Evolutionary conservation across 2,888 invertebrate genomes (phyloP).

Genomic region (Lepidochrysops patricia): DNA sequence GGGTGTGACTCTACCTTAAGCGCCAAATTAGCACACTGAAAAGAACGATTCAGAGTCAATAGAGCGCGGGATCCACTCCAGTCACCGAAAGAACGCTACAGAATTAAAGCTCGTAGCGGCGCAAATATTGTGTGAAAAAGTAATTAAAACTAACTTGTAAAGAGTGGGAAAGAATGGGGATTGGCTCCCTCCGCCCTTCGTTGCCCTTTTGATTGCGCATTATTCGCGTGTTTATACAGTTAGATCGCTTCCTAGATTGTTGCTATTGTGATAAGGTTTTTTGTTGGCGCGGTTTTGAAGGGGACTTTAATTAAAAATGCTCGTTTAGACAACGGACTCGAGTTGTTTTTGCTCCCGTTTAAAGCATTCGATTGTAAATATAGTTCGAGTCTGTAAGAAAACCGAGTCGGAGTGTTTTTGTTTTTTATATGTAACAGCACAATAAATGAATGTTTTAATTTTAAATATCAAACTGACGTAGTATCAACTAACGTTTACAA

Average conservation of each 20-base stretch:
- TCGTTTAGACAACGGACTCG: constrained; percentile 45
- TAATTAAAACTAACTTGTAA: constrained; percentile 58
- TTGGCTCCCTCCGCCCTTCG: constrained; percentile 40
- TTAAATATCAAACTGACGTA: not conserved
- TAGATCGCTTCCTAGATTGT: constrained; percentile 72
- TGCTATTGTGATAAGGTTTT: constrained; percentile 68
- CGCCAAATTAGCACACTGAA: not conserved
- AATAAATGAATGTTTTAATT: not conserved
- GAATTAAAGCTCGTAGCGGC: not conserved
- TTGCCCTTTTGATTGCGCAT: constrained; percentile 73
- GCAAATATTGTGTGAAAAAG: constrained; percentile 32
- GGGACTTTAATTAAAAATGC: constrained; percentile 69
- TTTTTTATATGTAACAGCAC: not conserved
- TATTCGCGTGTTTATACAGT: constrained; percentile 72
- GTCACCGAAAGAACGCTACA: not conserved
- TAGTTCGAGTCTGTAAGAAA: not conserved
- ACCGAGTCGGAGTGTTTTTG: not conserved
- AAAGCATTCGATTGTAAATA: constrained; percentile 11
- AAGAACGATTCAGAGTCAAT: not conserved
- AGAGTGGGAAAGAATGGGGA: constrained; percentile 22
- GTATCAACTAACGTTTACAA: too few relatives aligned
- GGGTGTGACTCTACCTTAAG: not conserved
- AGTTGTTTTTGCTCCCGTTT: constrained; percentile 32
- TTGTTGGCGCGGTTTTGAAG: constrained; percentile 56
- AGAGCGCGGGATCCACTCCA: not conserved